phyloP scores from a whole-genome alignment of 2,113 vertebrate genomes.

The Haemorhous mexicanus region DNA sequence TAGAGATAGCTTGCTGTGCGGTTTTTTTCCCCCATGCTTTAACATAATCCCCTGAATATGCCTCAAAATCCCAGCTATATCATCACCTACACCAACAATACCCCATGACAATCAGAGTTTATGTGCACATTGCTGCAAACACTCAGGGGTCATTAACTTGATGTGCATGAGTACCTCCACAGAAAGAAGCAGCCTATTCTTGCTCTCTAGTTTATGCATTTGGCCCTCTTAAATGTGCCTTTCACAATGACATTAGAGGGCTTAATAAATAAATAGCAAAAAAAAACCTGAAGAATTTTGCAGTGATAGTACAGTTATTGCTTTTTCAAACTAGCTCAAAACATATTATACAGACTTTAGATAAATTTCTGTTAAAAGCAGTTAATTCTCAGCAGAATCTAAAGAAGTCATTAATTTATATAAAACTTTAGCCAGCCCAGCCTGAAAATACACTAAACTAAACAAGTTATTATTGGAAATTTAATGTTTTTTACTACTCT shows the following conservation, averaged over 20 bases:
- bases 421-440: neutral
- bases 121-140: neutral
- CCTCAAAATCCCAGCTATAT: neutral
- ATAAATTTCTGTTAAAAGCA: neutral
- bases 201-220: neutral
- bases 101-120: neutral
- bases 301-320: neutral
- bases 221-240: neutral
- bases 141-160: neutral
- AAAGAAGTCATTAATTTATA: neutral
- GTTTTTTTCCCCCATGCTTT: rapidly evolving
- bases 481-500: neutral
- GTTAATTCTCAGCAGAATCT: neutral
- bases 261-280: neutral
- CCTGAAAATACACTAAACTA: neutral
- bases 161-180: neutral
- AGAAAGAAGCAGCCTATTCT: neutral
- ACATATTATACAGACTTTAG: neutral
- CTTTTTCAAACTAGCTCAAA: neutral
- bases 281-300: neutral
- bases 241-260: neutral
- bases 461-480: neutral
- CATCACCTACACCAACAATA: neutral
- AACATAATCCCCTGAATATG: neutral
- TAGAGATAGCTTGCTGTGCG: neutral